Conservation (phyloP, 2,888 invertebrate genomes). For the Chymomyza amoena region DNA sequence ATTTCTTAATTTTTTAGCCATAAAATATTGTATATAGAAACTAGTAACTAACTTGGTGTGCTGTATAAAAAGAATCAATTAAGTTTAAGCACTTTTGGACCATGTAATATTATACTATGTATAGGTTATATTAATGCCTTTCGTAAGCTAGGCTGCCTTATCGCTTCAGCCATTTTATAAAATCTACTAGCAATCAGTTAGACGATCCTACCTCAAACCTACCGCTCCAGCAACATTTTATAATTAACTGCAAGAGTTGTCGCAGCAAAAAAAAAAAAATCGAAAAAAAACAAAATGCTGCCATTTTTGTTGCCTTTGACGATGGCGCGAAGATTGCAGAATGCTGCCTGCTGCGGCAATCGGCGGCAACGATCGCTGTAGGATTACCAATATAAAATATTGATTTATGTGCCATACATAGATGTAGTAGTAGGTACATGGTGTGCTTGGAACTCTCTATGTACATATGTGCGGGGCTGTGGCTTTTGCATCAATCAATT, state of each 20-base stretch:
- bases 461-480: constrained; percentile 24
- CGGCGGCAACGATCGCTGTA: background rate
- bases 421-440: background rate
- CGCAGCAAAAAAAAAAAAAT: background rate
- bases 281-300: background rate
- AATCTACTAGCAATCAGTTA: background rate
- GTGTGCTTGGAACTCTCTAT: background rate
- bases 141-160: background rate
- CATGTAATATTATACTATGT: background rate
- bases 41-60: background rate
- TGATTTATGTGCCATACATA: constrained; percentile 49
- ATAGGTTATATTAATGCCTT: background rate
- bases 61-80: background rate
- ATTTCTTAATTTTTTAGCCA: too few species aligned
- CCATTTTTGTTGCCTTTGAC: constrained; percentile 3
- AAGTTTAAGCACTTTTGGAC: background rate
- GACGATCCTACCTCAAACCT: background rate
- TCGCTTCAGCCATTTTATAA: background rate
- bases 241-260: constrained; percentile 3
- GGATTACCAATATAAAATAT: constrained; percentile 25
- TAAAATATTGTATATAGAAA: background rate
- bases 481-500: constrained; percentile 60
- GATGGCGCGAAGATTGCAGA: constrained; percentile 17
- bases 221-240: background rate
- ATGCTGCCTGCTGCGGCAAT: background rate